phyloP scores from a whole-genome alignment of 2,113 vertebrate species.

The Cettia cetti region DNA sequence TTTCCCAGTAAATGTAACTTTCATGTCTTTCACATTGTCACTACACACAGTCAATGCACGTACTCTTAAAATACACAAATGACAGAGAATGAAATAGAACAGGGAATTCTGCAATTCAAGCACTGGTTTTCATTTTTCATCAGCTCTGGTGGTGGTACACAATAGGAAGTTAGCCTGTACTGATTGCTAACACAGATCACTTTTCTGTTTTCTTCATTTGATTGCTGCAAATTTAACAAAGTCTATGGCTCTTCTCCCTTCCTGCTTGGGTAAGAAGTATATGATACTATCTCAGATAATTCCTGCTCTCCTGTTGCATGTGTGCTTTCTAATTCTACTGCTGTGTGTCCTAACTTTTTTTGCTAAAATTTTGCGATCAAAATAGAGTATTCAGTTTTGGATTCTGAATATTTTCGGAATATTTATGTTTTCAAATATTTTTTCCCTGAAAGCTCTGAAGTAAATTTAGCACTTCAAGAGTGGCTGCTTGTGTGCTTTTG shows the following conservation, averaged over 20 bases:
- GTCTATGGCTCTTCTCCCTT: slow-evolving; percentile 88
- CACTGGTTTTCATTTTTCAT: slow-evolving; percentile 64
- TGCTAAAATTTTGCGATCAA: background rate
- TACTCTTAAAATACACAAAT: slow-evolving; percentile 32
- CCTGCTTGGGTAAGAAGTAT: slow-evolving; percentile 89
- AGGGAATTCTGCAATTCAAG: slow-evolving; percentile 59
- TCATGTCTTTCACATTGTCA: background rate
- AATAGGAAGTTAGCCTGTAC: slow-evolving; percentile 69
- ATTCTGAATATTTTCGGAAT: slow-evolving; percentile 44
- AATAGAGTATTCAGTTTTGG: background rate
- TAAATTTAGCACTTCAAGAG: slow-evolving; percentile 8
- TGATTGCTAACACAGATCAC: slow-evolving; percentile 85
- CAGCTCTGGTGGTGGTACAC: slow-evolving; percentile 78
- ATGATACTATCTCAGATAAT: slow-evolving; percentile 22
- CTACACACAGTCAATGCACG: slow-evolving; percentile 44
- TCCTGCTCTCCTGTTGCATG: slow-evolving; percentile 64
- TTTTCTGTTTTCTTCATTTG: slow-evolving; percentile 88
- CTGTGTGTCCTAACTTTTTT: background rate
- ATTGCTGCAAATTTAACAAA: slow-evolving; percentile 94
- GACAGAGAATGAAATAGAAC: background rate
- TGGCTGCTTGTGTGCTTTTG: slow-evolving; percentile 29
- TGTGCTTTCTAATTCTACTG: slow-evolving; percentile 20
- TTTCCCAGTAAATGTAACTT: background rate
- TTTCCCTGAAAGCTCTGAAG: background rate
- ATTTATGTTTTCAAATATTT: background rate